Conservation (phyloP, 2,888 invertebrate species). For the Hyalella azteca region DNA sequence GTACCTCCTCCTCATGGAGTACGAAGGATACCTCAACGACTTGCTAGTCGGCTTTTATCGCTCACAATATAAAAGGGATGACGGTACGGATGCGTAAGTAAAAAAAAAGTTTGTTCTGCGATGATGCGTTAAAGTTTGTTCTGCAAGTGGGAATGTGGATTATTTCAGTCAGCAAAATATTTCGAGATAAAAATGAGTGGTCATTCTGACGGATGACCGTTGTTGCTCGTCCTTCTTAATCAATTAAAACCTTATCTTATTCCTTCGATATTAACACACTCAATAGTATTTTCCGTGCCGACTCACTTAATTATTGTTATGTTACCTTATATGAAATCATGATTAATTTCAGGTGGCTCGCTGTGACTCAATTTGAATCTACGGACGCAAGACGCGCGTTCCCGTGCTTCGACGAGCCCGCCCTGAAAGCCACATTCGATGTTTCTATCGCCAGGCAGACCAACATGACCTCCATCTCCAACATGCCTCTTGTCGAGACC, state of each 20-base stretch:
- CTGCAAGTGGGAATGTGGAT: too few relatives aligned
- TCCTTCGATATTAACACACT: too few relatives aligned
- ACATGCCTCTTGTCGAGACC: constrained; percentile 70
- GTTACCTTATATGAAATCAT: too few relatives aligned
- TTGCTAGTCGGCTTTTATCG: constrained; percentile 81
- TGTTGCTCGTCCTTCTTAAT: too few relatives aligned
- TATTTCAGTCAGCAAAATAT: too few relatives aligned
- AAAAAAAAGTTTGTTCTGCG: too few relatives aligned
- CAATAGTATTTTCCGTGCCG: too few relatives aligned
- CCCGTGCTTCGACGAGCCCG: constrained; percentile 75
- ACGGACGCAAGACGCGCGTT: constrained; percentile 70
- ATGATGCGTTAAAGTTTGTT: too few relatives aligned
- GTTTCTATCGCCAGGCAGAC: constrained; percentile 74
- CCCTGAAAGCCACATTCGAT: constrained; percentile 71
- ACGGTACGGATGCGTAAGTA: constrained; percentile 18
- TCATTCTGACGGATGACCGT: too few relatives aligned
- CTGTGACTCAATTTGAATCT: constrained; percentile 63
- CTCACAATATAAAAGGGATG: constrained; percentile 72
- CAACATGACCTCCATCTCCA: constrained; percentile 75
- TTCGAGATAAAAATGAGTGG: too few relatives aligned
- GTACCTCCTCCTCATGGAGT: constrained; percentile 73
- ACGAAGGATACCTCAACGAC: constrained; percentile 76
- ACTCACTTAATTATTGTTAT: too few relatives aligned
- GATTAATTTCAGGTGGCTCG: constrained; percentile 61
- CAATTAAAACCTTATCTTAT: too few relatives aligned